A percentile compares a stretch with the other conserved stretches of the same genome.
phyloP scores from a whole-genome alignment of 2,797 vertebrate genomes.

The Acrossocheilus fasciatus region DNA sequence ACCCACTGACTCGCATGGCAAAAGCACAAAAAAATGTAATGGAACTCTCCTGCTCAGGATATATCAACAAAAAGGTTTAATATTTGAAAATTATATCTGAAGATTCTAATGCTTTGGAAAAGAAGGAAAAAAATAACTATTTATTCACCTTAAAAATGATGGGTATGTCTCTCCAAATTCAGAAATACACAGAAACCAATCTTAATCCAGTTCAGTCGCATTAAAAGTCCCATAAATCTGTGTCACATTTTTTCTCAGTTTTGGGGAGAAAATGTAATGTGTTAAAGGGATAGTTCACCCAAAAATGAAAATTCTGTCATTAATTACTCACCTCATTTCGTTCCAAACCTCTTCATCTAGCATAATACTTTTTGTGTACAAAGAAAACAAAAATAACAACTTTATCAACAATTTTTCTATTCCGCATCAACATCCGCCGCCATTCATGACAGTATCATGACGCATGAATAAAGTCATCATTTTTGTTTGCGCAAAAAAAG shows the following conservation, averaged over 20 bases:
- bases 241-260: neutral
- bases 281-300: neutral
- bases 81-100: neutral
- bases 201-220: slow-evolving; percentile 2
- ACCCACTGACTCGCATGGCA: neutral
- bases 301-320: neutral
- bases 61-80: neutral
- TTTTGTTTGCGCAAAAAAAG: neutral
- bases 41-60: neutral
- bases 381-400: neutral
- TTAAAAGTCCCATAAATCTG: slow-evolving; percentile 17
- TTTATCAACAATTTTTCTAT: no score
- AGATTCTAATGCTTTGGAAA: neutral
- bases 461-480: neutral
- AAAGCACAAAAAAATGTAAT: neutral
- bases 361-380: neutral
- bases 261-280: neutral
- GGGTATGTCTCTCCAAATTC: neutral
- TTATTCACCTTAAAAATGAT: neutral
- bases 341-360: neutral
- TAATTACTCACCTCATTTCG: neutral
- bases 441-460: no score
- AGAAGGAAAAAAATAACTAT: neutral
- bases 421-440: no score
- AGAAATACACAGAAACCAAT: slow-evolving; percentile 9